Evolutionary conservation across 2,888 invertebrate genomes (phyloP).

Genomic region (Drosophila algonquin): DNA sequence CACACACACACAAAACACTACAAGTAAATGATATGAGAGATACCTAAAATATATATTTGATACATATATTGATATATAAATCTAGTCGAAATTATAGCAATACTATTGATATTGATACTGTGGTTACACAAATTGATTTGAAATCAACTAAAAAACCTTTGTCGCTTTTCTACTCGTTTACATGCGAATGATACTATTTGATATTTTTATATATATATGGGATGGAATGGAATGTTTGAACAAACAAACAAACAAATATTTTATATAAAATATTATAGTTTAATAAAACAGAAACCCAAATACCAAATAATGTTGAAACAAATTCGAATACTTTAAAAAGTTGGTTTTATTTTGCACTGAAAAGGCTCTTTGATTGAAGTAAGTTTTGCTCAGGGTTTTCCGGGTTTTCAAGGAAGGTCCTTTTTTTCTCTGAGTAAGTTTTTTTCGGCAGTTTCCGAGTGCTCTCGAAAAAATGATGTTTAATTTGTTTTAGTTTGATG

Average conservation of each 20-base stretch:
- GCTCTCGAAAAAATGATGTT: not conserved
- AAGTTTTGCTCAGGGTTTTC: slow-evolving; percentile 31
- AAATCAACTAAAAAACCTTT: slow-evolving; percentile 31
- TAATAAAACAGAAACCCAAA: slow-evolving; percentile 49
- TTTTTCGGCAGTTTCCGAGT: not conserved
- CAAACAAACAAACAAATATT: slow-evolving; percentile 36
- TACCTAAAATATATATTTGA: slow-evolving; percentile 43
- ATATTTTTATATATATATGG: slow-evolving; percentile 71
- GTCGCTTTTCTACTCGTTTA: slow-evolving; percentile 63
- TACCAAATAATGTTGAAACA: slow-evolving; percentile 5
- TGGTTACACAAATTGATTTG: slow-evolving; percentile 32
- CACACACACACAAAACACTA: slow-evolving; percentile 33
- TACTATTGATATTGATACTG: slow-evolving; percentile 55
- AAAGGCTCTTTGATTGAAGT: slow-evolving; percentile 21
- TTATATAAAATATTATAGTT: slow-evolving; percentile 63
- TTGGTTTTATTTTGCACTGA: not conserved
- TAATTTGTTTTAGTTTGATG: not conserved
- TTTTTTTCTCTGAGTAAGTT: slow-evolving; percentile 21
- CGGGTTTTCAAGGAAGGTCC: not conserved
- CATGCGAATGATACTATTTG: slow-evolving; percentile 53
- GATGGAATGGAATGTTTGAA: slow-evolving; percentile 24
- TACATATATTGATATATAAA: slow-evolving; percentile 44
- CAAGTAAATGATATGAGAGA: slow-evolving; percentile 35
- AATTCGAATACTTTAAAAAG: not conserved
- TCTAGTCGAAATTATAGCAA: slow-evolving; percentile 50